Evolutionary conservation across 2,888 invertebrate species (phyloP), one percentile per base, ranked within the genome.

Genomic region (Dascillus cervinus): DNA sequence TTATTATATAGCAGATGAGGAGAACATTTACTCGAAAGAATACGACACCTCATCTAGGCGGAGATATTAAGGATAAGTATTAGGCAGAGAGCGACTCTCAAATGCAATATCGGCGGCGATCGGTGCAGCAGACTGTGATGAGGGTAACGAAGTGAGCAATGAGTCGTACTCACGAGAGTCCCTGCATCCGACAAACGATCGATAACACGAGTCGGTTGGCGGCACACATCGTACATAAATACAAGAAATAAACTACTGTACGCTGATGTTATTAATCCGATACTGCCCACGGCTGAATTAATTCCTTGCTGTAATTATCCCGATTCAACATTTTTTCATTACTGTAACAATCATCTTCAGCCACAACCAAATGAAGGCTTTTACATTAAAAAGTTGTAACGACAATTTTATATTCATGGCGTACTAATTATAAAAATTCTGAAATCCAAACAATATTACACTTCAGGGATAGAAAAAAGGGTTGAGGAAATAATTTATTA

Each of bases 101-200:
- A 38, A 34, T 27, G 26, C 34, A 32, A 34, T 34, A 39, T 39
- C 34, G 24, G 12, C 38, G 34, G 34, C 34, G 34, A 57, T 55
- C 46, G 54, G 48, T 53, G 54, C 53, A 53, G 46, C 47, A 56
- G 56, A 56, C 54, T 53, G 54, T 50, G 46, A 49, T 47, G 53
- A 45, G 50, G 47, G 52, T 55, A 57, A 57, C 55, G 55, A 56
- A 54, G 55, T 57, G 54, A 53, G 51, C 53, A 53, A 56, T 53
- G 50, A 49, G 47, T 41, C 38, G 42, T n/a, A n/a, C n/a, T n/a
- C n/a, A n/a, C 37, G 43, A 42, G 33, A 22, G 21, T 5, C 28
- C 23, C 34, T 34, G 34, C 38, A 39, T 34, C 27, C 38, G 34
- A 34, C 38, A 34, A 26, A 27, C 22, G 34, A 39, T 39, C 38